Conservation (phyloP, 2,888 invertebrate species). For the Iselma pallidipennis region DNA sequence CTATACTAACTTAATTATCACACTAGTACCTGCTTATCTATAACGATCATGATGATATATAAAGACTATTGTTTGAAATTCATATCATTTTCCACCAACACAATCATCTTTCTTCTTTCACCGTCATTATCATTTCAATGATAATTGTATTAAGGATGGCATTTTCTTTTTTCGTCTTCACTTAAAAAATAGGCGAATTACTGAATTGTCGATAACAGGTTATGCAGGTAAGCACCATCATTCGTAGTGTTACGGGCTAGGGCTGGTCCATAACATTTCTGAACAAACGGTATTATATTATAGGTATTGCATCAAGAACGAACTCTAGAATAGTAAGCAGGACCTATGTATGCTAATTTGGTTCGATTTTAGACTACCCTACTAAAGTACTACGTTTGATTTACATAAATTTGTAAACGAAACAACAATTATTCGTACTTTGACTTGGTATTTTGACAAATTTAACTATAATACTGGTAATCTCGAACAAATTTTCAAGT, state of each 20-base stretch:
- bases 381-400: slow-evolving; percentile 24
- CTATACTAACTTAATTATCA: no score
- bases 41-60: no score
- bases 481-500: not conserved
- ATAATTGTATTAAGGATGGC: not conserved
- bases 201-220: slow-evolving; percentile 21
- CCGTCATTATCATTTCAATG: not conserved
- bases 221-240: slow-evolving; percentile 24
- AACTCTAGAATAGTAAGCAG: slow-evolving; percentile 26
- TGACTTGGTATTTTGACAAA: slow-evolving; percentile 13
- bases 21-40: no score
- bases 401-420: slow-evolving; percentile 29
- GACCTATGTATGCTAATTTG: slow-evolving; percentile 27
- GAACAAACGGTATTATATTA: slow-evolving; percentile 14
- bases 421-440: slow-evolving; percentile 23
- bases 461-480: not conserved
- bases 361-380: slow-evolving; percentile 25
- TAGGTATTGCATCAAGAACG: slow-evolving; percentile 25
- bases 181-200: slow-evolving; percentile 17
- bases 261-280: slow-evolving; percentile 21
- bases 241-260: slow-evolving; percentile 22
- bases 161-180: slow-evolving; percentile 6
- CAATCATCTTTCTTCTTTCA: not conserved
- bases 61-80: not conserved
- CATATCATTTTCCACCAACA: not conserved